Conservation (phyloP, 2,113 vertebrate species). For the Galbula dea region DNA sequence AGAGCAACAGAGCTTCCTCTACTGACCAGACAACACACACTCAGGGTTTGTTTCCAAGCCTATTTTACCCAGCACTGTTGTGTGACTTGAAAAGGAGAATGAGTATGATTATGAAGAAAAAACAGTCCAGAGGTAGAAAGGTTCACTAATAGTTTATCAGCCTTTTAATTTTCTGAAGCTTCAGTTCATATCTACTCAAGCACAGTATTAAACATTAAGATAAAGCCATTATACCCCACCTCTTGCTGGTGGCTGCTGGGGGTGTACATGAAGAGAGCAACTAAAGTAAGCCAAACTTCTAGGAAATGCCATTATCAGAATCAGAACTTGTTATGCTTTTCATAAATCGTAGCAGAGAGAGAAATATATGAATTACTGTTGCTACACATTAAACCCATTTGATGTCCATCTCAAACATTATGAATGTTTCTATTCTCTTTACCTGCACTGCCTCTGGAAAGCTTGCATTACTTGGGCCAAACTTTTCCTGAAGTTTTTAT, state of each 20-base stretch:
- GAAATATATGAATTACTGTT: background rate
- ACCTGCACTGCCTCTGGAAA: background rate
- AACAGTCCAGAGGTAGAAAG: background rate
- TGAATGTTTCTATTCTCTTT: background rate
- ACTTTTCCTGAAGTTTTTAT: background rate
- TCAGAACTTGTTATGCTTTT: background rate
- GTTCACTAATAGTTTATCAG: background rate
- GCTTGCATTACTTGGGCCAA: fast-evolving
- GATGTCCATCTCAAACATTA: background rate
- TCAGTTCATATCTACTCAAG: background rate
- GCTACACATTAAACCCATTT: background rate
- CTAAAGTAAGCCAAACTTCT: background rate
- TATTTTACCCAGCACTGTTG: background rate
- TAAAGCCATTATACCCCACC: background rate
- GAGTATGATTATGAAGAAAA: background rate
- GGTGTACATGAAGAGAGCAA: background rate
- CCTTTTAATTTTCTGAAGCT: background rate
- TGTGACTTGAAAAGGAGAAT: background rate
- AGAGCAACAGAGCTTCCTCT: background rate
- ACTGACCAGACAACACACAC: background rate
- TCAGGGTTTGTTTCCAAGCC: background rate
- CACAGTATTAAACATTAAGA: background rate
- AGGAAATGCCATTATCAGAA: background rate
- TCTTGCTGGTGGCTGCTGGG: background rate
- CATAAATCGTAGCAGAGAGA: background rate